Evolutionary conservation across 2,888 invertebrate species (phyloP).

Genomic region (Glaucopsyche alexis): DNA sequence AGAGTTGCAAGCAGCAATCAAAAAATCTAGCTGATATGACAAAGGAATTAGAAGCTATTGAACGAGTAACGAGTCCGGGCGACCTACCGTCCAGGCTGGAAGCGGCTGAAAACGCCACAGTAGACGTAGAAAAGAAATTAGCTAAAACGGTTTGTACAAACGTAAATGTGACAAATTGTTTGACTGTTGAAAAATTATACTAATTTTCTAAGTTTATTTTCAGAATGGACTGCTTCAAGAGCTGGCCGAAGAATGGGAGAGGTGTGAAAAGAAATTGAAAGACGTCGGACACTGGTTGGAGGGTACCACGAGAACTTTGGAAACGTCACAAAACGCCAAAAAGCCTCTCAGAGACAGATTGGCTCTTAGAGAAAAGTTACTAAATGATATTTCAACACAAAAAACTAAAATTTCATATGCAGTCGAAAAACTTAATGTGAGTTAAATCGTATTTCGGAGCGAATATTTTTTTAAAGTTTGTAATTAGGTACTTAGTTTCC

Average conservation of each 20-base stretch:
- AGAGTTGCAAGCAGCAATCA: constrained; percentile 92
- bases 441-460: constrained; percentile 43
- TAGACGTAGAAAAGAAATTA: constrained; percentile 90
- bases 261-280: constrained; percentile 95
- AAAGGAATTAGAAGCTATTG: constrained; percentile 91
- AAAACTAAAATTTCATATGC: constrained; percentile 93
- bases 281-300: constrained; percentile 95
- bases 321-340: constrained; percentile 90
- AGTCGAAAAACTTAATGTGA: constrained; percentile 93
- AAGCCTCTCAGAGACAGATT: constrained; percentile 93
- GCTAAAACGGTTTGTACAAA: constrained; percentile 87
- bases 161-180: neutral
- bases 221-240: constrained; percentile 94
- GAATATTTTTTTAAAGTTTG: neutral
- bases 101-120: constrained; percentile 92
- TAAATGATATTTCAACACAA: constrained; percentile 92
- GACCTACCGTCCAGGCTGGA: constrained; percentile 92
- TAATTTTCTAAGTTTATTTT: constrained; percentile 47
- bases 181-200: neutral
- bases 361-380: constrained; percentile 90
- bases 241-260: constrained; percentile 96
- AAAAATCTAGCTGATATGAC: constrained; percentile 95
- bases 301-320: constrained; percentile 87
- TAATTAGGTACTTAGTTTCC: neutral
- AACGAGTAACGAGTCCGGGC: constrained; percentile 90